Percentiles rank a stretch among this genome's conserved stretches.
Conservation (phyloP, 2,888 invertebrate genomes). For the Drosophila maculinotata region DNA sequence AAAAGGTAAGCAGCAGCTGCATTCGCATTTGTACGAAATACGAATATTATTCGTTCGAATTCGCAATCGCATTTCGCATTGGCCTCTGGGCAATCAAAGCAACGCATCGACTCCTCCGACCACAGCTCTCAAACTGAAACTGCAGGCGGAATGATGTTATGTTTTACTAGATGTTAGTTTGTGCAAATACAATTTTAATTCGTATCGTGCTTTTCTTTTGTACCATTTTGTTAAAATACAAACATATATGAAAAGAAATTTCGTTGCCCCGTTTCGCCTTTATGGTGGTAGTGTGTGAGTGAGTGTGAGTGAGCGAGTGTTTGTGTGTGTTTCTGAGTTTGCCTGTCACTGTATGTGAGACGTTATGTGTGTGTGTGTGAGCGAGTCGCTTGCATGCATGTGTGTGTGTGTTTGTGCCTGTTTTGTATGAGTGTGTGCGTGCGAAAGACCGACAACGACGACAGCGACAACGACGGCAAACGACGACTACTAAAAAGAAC, state of each 20-base stretch:
- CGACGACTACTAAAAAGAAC: constrained; percentile 71
- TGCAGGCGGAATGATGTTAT: constrained; percentile 53
- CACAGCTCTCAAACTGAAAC: constrained; percentile 43
- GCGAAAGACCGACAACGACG: constrained; percentile 65
- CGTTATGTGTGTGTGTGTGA: constrained; percentile 19
- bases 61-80: constrained; percentile 34
- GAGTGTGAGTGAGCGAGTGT: constrained; percentile 16
- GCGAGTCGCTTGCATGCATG: constrained; percentile 16
- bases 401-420: constrained; percentile 20
- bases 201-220: constrained; percentile 32
- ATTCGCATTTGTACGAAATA: constrained; percentile 30
- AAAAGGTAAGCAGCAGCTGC: constrained; percentile 63
- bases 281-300: constrained; percentile 29
- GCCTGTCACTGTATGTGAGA: constrained; percentile 22
- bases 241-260: constrained; percentile 60
- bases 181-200: constrained; percentile 45
- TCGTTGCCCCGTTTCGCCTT: constrained; percentile 56
- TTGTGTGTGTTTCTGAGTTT: constrained; percentile 18
- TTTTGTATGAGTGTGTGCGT: constrained; percentile 11
- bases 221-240: constrained; percentile 37
- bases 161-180: constrained; percentile 57
- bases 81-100: constrained; percentile 27
- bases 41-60: constrained; percentile 37
- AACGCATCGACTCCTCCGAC: constrained; percentile 26
- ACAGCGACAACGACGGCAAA: constrained; percentile 24